These are phyloP conservation scores for Stictocephala bisonia DNA, from an alignment of 2,888 invertebrate genomes.

Conservation along the genomic window DNA sequence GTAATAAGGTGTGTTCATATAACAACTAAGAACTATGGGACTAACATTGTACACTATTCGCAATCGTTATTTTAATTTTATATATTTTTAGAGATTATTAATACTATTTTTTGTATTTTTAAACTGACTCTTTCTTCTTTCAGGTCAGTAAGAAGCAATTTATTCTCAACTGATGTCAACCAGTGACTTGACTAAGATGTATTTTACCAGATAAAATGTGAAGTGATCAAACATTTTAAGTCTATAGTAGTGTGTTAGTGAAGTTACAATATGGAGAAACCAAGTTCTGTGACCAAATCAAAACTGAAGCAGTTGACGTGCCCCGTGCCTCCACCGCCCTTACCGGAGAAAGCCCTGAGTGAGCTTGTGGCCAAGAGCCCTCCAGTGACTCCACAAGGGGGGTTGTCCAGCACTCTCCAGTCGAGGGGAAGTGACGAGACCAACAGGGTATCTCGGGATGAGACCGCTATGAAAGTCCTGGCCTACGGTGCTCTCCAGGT, in stretches of 20 bases:
- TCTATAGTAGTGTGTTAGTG: no score
- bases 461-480: background rate
- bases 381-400: background rate
- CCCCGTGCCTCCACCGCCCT: slow-evolving; percentile 27
- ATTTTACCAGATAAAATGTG: no score
- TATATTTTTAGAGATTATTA: no score
- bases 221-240: no score
- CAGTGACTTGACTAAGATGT: no score
- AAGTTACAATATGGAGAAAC: slow-evolving; percentile 5
- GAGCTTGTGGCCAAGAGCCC: slow-evolving; percentile 53
- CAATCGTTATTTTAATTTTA: no score
- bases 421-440: slow-evolving; percentile 18
- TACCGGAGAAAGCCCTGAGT: slow-evolving; percentile 18
- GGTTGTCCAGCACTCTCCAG: slow-evolving; percentile 11
- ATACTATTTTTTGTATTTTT: no score
- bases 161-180: no score
- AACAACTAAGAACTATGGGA: no score
- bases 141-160: no score
- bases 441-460: background rate
- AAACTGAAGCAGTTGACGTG: slow-evolving; percentile 38
- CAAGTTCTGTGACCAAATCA: background rate
- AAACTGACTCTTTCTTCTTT: background rate
- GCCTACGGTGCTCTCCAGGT: slow-evolving; percentile 53
- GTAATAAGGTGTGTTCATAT: no score
- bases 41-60: no score